Base-by-base conservation (phyloP, 2,888 invertebrate genomes). In the Harpalus rubripes region DNA sequence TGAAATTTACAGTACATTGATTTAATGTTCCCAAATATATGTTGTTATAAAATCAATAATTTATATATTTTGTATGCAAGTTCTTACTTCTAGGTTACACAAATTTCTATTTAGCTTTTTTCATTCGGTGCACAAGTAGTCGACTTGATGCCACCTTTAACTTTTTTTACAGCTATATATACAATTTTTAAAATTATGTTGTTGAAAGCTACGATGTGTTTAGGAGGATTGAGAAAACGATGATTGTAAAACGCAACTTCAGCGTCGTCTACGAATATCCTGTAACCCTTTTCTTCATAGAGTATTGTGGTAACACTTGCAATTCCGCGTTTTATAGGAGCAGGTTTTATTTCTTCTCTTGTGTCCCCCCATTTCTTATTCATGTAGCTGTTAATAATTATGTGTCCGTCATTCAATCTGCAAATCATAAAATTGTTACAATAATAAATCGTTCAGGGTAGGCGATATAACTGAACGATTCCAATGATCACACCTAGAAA, bases 171-270 rank as follows among this genome's bases (percentile, higher is more conserved):
- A 32, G 41, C 16, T 18, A 72, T 7, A 16, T 72, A 72, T 10
- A 72, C 16, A 41, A 72, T 72, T 16, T 72, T 72, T 2, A 44
- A 72, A 7, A 72, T 72, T 72, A 16, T 16, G 10, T 72, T 72
- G 15, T 72, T 72, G 18, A 44, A 72, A 44, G 44, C 44, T 16
- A 72, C 1, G 22, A 72, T n/a, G 10, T 22, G 41, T 16, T 41
- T 39, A 2, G 72, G 18, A 41, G 44, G 72, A 16, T 41, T 44
- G 1, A 1, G 8, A 18, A 16, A 44, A 8, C 44, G 44, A 44
- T 72, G 72, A n/a, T 41, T 18, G 22, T 22, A 72, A 8, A 44
- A 44, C 10, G 72, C 72, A 7, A 72, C 7, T 6, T 72, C 72
- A n/a, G 39, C 41, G 5, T 18, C 72, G 18, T 72, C 41, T 8